Base-by-base conservation (phyloP, 2,113 vertebrate genomes). In the Perca schrenkii region DNA sequence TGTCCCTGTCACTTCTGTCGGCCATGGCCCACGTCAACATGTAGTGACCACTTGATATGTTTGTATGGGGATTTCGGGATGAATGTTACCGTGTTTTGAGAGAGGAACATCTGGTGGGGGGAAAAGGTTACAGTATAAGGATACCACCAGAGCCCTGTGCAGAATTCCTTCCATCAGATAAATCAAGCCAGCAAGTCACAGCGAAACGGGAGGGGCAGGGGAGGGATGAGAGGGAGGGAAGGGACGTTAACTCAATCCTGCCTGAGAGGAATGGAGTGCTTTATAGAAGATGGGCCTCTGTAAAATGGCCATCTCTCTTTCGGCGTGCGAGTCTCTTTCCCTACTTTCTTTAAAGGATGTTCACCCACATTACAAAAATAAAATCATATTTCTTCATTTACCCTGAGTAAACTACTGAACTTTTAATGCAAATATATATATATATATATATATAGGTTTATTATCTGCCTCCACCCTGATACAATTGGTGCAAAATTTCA, bases 151-250 rank as follows among this genome's bases (percentile, higher is more conserved):
- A 92, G 82, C 91, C 92, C 92, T 91, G 92, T 87, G 89, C 92
- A 92, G 94, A 95, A 95, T 96, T 96, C 95, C 94, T 96, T 94
- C 94, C 92, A 93, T 94, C 94, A 95, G 93, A 96, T 96, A 96
- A 96, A 96, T 96, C 95, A 96, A 91, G 89, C 86, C 91, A 74
- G 91, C 92, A 83, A 94, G 93, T 93, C 95, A 93, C 85, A 91
- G 94, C 80, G 87, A 93, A 93, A 75, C 53, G 66, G 84, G 86
- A 92, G 90, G 79, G 91, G 80, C 68, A 73, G 68, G 56, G 40
- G 54, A 80, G 74, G 66, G 80, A 80, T 75, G 80, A 76, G 65
- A 82, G 86, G 81, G 77, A 84, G 88, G 83, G 77, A 74, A 77
- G 91, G 80, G 88, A 84, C 86, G 79, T 93, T 94, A 95, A 95